Base-by-base conservation (phyloP, 37 sponge, comb jelly and placozoan species). In the Theonella swinhoei region DNA sequence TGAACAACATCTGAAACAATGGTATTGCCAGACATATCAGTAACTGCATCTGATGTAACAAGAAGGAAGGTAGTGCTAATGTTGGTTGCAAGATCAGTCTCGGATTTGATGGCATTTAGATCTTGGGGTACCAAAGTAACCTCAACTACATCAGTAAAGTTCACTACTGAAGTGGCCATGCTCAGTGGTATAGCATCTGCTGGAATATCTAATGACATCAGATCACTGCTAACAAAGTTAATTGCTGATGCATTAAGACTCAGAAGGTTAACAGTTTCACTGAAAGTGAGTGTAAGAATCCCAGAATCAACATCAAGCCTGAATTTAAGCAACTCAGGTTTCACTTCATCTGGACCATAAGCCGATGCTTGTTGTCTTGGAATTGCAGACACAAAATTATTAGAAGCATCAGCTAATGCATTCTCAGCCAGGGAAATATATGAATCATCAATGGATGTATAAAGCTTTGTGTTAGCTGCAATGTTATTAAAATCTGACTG, bases 21-120 rank as follows among this genome's bases (percentile, higher is more conserved):
- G 4, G 81, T 28, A 60, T 84, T 85, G n/a, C 87, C 90, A 42
- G 42, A 14, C 80, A 92, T 82, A 68, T 95, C 95, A 20, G 32
- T 74, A 3, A 91, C 73, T 62, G 92, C 86, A 39, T 62, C 58
- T 34, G 68, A 68, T 25, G 75, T 41, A 17, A 94, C 63, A 1
- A 42, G 19, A 36, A 94, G 28, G 66, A 80, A 79, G n/a, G 92
- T 94, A 59, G 81, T 94, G 70, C 85, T 91, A 24, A 62, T 20
- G 34, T 37, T 38, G 14, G 89, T 86, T 20, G 92, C 92, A 33
- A 94, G 62, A 25, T 81, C 19, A 39, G 64, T 40, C 29, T 88
- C 60, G 17, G 87, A 86, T 38, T 94, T 91, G 64, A 94, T 78
- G 30, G 89, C 89, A 78, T 91, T 91, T 1, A 94, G 82, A 85